Base-by-base conservation (phyloP, 64 coral and sea anemone genomes). In the Astreopora myriophthalma region DNA sequence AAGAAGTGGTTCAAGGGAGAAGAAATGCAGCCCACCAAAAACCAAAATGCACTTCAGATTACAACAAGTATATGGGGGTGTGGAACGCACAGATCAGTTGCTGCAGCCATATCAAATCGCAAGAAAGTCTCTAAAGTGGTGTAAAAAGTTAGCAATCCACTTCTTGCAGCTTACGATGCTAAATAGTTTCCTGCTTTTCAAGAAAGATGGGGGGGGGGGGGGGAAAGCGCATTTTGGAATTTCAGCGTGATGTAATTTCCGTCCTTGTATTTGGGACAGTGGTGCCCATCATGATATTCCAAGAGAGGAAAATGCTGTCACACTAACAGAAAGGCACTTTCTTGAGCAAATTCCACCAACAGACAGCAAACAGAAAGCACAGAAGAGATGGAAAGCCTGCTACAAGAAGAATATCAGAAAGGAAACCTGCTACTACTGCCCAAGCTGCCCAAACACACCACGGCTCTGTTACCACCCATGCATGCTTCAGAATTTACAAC, bases 51-150 rank as follows among this genome's bases (percentile, higher is more conserved):
- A 67, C 8, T 67, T 20, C 63, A 24, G 63, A 67, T 27, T 67
- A 67, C 63, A 67, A 67, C 63, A 67, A 67, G 63, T 83, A 83
- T 48, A 83, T 83, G 44, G 79, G 79, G 22, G 79, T n/a, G 79
- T 83, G 5, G 79, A 83, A 26, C 3, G 1, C 25, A 83, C 79
- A 55, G 79, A 83, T 23, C 79, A 83, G 79, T 8, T 83, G 22
- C 26, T 83, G 16, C 49, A 83, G 22, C 3, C 63, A 22, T 67
- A 67, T 67, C 27, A 40, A 33, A 39, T 86, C 14, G 32, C 36
- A 6, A 35, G 0, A 20, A 57, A 36, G 9, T 37, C 39, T 34
- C 13, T 39, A 27, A 34, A 76, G 73, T 76, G 73, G 84, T 22
- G 69, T 32, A 71, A 69, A 32, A 86, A 86, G 23, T 10, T 86